Conservation (phyloP, 2,113 vertebrate species). For the Perca flavescens region DNA sequence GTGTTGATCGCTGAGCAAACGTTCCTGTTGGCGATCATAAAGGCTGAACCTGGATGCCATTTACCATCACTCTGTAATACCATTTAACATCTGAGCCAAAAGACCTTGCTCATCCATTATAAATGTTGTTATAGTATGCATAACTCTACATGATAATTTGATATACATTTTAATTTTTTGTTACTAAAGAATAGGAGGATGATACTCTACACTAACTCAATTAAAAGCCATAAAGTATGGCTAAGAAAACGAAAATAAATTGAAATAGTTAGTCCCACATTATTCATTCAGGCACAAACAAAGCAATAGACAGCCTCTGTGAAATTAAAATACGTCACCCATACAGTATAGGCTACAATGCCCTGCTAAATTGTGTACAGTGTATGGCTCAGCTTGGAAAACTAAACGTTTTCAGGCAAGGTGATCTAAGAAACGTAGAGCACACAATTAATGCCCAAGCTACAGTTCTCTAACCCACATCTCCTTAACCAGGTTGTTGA, state of each 20-base stretch:
- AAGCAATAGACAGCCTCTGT: slow-evolving; percentile 58
- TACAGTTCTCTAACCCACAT: slow-evolving; percentile 53
- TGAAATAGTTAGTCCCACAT: slow-evolving; percentile 52
- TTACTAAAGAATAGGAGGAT: slow-evolving; percentile 71
- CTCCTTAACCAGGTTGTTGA: slow-evolving; percentile 20
- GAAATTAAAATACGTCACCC: slow-evolving; percentile 55
- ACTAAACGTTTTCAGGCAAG: slow-evolving; percentile 52
- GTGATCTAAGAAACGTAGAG: slow-evolving; percentile 60
- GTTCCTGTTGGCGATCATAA: slow-evolving; percentile 35
- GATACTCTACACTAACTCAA: slow-evolving; percentile 66
- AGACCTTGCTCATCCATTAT: slow-evolving; percentile 50
- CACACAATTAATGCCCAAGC: slow-evolving; percentile 68
- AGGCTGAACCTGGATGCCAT: slow-evolving; percentile 39
- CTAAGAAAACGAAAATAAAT: slow-evolving; percentile 39
- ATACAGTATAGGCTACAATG: slow-evolving; percentile 71
- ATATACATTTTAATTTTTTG: slow-evolving; percentile 73
- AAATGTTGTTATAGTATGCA: slow-evolving; percentile 67
- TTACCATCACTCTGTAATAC: slow-evolving; percentile 40
- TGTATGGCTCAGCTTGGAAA: slow-evolving; percentile 78
- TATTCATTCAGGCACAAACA: slow-evolving; percentile 74
- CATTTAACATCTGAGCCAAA: slow-evolving; percentile 39
- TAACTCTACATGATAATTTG: slow-evolving; percentile 77
- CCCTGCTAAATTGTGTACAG: slow-evolving; percentile 63
- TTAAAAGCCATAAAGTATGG: slow-evolving; percentile 50
- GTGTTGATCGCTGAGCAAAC: slow-evolving; percentile 51